Conservation (phyloP, 2,888 invertebrate species). For the Synergus japonicus region DNA sequence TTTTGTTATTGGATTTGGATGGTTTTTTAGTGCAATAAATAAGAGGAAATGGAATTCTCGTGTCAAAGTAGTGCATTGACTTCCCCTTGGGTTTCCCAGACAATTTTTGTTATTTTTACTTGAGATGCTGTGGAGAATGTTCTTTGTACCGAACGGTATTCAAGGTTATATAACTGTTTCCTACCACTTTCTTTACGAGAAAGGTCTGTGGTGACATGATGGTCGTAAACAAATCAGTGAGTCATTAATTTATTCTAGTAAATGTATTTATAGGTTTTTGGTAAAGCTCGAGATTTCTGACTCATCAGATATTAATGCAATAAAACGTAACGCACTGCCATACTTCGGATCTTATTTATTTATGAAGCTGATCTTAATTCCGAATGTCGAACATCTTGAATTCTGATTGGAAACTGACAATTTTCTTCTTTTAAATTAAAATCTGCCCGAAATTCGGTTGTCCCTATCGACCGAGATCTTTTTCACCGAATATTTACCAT, state of each 20-base stretch:
- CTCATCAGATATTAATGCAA: background rate
- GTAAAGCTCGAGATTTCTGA: background rate
- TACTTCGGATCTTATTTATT: background rate
- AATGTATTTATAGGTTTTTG: background rate
- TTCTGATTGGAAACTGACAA: no score
- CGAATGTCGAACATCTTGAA: no score
- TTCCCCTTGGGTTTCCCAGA: conserved; percentile 1
- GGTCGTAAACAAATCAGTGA: conserved; percentile 5
- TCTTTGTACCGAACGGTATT: conserved; percentile 12
- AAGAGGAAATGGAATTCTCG: background rate
- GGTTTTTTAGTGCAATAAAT: background rate
- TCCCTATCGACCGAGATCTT: no score
- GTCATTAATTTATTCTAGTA: background rate
- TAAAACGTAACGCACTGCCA: no score
- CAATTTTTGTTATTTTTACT: background rate
- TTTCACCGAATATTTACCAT: no score
- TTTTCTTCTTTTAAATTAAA: background rate
- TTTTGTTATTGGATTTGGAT: background rate
- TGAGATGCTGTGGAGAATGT: conserved; percentile 18
- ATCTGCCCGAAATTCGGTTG: background rate
- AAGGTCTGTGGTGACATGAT: background rate
- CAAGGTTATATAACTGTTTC: conserved; percentile 37
- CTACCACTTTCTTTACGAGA: conserved; percentile 8
- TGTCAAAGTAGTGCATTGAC: conserved; percentile 17
- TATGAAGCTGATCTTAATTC: no score